A percentile compares a stretch with the other conserved stretches of the same genome.
These are phyloP conservation scores for Drosophila ironensis DNA, from an alignment of 1,140 invertebrate species.

Conservation along the genomic window DNA sequence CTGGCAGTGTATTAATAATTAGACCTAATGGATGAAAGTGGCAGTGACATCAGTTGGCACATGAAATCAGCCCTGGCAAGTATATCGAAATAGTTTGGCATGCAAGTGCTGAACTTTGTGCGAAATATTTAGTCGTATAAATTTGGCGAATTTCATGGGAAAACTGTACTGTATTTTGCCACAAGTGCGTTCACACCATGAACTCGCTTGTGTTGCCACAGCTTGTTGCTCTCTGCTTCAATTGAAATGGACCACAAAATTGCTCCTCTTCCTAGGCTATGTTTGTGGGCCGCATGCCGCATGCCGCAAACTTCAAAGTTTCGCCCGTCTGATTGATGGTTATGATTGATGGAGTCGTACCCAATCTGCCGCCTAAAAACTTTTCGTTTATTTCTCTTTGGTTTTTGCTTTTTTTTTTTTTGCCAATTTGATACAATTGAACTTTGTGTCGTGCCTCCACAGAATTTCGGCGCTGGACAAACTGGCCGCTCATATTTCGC, in stretches of 20 bases:
- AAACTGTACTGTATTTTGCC: background rate
- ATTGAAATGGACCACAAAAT: conserved; percentile 71
- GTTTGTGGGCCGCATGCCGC: conserved; percentile 17
- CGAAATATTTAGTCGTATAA: conserved; percentile 1
- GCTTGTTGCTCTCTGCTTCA: conserved; percentile 24
- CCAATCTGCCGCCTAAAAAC: background rate
- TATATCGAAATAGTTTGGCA: background rate
- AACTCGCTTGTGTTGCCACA: background rate
- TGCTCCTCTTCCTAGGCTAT: conserved; percentile 1
- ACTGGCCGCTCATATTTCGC: background rate
- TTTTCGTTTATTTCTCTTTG: conserved; percentile 20
- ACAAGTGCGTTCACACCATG: background rate
- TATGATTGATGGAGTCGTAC: conserved; percentile 66
- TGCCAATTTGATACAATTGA: conserved; percentile 74
- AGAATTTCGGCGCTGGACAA: background rate
- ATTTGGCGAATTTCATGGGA: background rate
- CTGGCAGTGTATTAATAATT: conserved; percentile 22
- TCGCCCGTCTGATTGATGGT: conserved; percentile 68
- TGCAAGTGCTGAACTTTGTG: background rate
- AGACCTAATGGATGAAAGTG: conserved; percentile 27
- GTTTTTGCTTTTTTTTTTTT: conserved; percentile 16
- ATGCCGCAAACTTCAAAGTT: conserved; percentile 45
- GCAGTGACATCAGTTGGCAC: conserved; percentile 43
- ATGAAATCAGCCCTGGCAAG: conserved; percentile 13
- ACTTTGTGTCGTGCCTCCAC: conserved; percentile 54